Evolutionary conservation across 2,888 invertebrate genomes (phyloP), one percentile per base, ranked within the genome.

Genomic region (Eurytoma adleriae): DNA sequence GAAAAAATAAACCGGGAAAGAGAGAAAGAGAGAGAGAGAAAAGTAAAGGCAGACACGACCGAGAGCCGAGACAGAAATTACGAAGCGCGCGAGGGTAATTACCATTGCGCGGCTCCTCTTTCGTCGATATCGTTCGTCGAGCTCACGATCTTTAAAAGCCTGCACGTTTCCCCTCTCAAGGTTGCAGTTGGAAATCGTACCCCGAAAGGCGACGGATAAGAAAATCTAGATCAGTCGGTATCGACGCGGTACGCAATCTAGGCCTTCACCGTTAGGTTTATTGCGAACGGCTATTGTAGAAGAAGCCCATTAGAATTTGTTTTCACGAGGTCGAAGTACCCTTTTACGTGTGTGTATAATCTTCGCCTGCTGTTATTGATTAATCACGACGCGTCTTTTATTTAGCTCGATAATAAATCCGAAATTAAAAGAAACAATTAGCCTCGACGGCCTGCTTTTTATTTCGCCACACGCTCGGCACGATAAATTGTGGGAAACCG

Each of bases 71-170:
- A 64, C 40, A 76, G 70, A 87, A 89, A 88, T 89, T 88, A 88
- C 87, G 83, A 80, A 84, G 84, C 84, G 85, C 83, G 83, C 85
- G 87, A 89, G 88, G 85, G 87, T 89, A 89, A 89, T 89, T 89
- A 89, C 86, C 85, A 86, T 86, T 84, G 80, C 79, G 30, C 56
- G 70, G 71, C 69, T 78, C 66, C 79, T 78, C 69, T 74, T 56
- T 69, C 62, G 54, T 67, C 71, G 64, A n/a, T 20, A 16, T 14
- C 16, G 5, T 10, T 50, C 68, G 14, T 13, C 52, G 48, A 59
- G 24, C 16, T 18, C 30, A 61, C 74, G 73, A 74, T 69, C 56
- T 68, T 74, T 64, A 30, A 74, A 73, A 69, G 74, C 64, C 74
- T 62, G 64, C 74, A 64, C 79, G 62, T 40, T 40, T 40, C 40